Percentiles rank a stretch among this genome's conserved stretches.
Conservation (phyloP, 2,797 vertebrate genomes). For the Cirrhinus molitorella region DNA sequence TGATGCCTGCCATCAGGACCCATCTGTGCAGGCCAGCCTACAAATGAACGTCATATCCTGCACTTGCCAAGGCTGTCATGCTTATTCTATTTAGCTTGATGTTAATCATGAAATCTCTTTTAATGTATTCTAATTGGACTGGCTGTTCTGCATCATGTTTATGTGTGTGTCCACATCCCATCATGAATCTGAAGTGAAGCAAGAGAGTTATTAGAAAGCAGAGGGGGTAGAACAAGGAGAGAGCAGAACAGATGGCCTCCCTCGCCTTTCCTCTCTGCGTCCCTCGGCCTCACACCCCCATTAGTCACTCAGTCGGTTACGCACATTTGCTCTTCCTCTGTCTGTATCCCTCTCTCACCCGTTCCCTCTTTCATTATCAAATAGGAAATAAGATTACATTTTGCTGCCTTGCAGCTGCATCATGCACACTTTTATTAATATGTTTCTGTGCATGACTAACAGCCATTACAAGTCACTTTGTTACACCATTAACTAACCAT, state of each 20-base stretch:
- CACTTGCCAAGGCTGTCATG: slow-evolving; percentile 3
- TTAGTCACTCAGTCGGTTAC: slow-evolving; percentile 34
- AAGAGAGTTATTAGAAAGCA: slow-evolving; percentile 38
- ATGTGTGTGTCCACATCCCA: not conserved
- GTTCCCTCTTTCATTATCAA: slow-evolving; percentile 45
- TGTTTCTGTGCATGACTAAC: slow-evolving; percentile 31
- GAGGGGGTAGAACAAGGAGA: slow-evolving; percentile 33
- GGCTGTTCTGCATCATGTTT: slow-evolving; percentile 33
- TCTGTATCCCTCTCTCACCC: slow-evolving; percentile 54
- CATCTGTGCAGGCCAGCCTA: slow-evolving; percentile 8
- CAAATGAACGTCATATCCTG: slow-evolving; percentile 9
- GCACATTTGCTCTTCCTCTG: slow-evolving; percentile 32
- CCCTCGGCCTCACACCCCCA: slow-evolving; percentile 24
- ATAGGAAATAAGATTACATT: slow-evolving; percentile 42
- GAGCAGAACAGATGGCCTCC: slow-evolving; percentile 44
- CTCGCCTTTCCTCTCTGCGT: slow-evolving; percentile 32
- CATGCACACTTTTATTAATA: slow-evolving; percentile 29
- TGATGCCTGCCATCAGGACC: slow-evolving; percentile 3
- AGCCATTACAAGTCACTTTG: slow-evolving; percentile 45
- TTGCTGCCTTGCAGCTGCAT: slow-evolving; percentile 29
- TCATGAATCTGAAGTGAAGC: slow-evolving; percentile 24
- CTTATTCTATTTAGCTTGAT: slow-evolving; percentile 20
- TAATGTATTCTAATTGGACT: slow-evolving; percentile 21
- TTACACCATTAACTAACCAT: slow-evolving; percentile 43
- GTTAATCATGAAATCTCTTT: slow-evolving; percentile 8